Base-by-base conservation (phyloP, 2,888 invertebrate species). In the Cotesia congregata region DNA sequence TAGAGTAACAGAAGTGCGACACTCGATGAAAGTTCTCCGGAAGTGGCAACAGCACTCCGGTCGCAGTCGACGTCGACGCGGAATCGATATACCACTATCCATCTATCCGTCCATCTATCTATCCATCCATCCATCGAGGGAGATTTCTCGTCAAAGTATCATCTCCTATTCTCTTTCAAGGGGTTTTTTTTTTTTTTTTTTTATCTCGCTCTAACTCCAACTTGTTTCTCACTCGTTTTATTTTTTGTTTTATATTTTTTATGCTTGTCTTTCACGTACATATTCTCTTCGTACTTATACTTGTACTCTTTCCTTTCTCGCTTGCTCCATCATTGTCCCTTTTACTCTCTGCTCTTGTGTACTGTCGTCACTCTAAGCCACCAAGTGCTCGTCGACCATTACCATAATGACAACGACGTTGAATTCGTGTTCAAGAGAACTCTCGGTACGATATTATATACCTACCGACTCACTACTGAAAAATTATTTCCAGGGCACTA, bases 121-220 rank as follows among this genome's bases (percentile, higher is more conserved):
- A 72, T 73, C 65, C 65, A 72, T 71, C 71, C 64, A 67, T 73
- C 72, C 67, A 77, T 73, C 59, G 73, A 69, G 73, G 69, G 73
- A 73, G 72, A 30, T 62, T 70, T 69, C 81, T 80, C 78, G 78
- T 79, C 80, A 81, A 78, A 80, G 79, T 81, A 80, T 81, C 81
- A 80, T 79, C 80, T 70, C 77, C 79, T 77, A 81, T 81, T 81
- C 81, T 81, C 79, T 80, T 77, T 80, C 81, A 74, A 81, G 81
- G 69, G 80, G 77, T 77, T 78, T 75, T 17, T n/a, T n/a, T n/a
- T n/a, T n/a, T n/a, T n/a, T n/a, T n/a, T n/a, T n/a, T n/a, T 74
- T 68, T 64, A 61, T 73, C 72, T 79, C 71, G 69, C 72, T 75
- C 69, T 77, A 71, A 9, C 67, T 76, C 41, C 38, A 60, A 69